A percentile compares a stretch with the other conserved stretches of the same genome.
phyloP scores from a whole-genome alignment of 2,888 invertebrate species.

The Acleris cristana region DNA sequence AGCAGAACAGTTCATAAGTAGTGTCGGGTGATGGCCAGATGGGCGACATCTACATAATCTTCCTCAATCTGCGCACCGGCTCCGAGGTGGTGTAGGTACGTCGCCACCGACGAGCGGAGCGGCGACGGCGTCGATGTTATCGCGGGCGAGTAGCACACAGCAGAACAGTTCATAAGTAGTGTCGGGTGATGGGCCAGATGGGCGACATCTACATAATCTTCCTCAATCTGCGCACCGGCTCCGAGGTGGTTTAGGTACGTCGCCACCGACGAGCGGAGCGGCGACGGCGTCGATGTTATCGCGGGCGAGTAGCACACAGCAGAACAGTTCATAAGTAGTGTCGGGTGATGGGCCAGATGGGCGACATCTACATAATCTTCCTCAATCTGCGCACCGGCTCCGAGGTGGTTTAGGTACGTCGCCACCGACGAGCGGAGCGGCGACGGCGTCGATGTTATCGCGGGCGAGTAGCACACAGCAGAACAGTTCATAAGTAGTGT shows the following conservation, averaged over 20 bases:
- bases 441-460: slow-evolving; percentile 83
- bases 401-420: slow-evolving; percentile 79
- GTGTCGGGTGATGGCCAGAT: too few relatives aligned
- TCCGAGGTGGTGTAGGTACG: slow-evolving; percentile 80
- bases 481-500: too few relatives aligned
- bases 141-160: slow-evolving; percentile 62
- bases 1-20: too few relatives aligned
- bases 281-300: slow-evolving; percentile 85
- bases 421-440: slow-evolving; percentile 74
- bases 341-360: neutral
- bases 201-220: slow-evolving; percentile 70
- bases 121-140: slow-evolving; percentile 85
- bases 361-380: slow-evolving; percentile 82
- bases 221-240: slow-evolving; percentile 67
- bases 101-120: slow-evolving; percentile 68
- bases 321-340: neutral
- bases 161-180: neutral
- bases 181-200: neutral
- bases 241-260: slow-evolving; percentile 80
- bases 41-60: slow-evolving; percentile 81
- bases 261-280: slow-evolving; percentile 70
- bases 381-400: slow-evolving; percentile 68
- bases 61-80: slow-evolving; percentile 72
- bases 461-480: too few relatives aligned
- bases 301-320: slow-evolving; percentile 62